Base-by-base conservation (phyloP, 2,888 invertebrate genomes). In the Nematopogon swammerdamellus region DNA sequence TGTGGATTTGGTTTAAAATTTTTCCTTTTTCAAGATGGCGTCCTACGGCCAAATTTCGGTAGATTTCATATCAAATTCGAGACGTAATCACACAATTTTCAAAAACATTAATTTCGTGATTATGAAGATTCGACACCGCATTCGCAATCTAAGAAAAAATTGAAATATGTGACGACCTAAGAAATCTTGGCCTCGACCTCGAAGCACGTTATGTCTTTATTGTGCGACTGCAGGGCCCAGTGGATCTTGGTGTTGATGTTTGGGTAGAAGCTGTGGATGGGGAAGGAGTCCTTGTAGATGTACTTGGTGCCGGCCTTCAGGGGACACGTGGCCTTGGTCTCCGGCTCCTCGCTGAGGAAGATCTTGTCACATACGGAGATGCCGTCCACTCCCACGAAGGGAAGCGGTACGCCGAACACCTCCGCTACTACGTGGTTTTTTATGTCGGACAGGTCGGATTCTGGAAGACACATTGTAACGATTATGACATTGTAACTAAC, bases 311-410 rank as follows among this genome's bases (percentile, higher is more conserved):
- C 88, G 5, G 84, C 83, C 58, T 85, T 82, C 45, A 92, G 68
- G 0, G 91, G 88, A 54, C 92, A 92, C 2, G 80, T 64, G 1
- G 80, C 81, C 59, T 84, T 71, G 1, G 76, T 81, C 49, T 72
- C 74, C 0, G 85, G 88, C 52, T 82, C 80, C 50, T 70, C 70
- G 1, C 63, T 65, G 55, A 73, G 68, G 59, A 67, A 86, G 46
- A 92, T 68, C 56, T 85, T 82, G 18, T 79, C 72, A 59, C 92
- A 92, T 25, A 90, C 85, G 48, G 83, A 80, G 19, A 70, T 74
- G 11, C 87, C 87, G 62, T 92, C 88, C 14, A 91, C 89, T 8
- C 92, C 92, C 10, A 89, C 61, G 63, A 91, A 92, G 0, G 92
- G 92, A 48, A 92, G 60, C 0, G 82, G 74, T 1, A 90, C 61